Percentiles rank a stretch among this genome's conserved stretches.
These are phyloP conservation scores for Trematomus bernacchii DNA, from an alignment of 2,797 vertebrate genomes.

Conservation along the genomic window DNA sequence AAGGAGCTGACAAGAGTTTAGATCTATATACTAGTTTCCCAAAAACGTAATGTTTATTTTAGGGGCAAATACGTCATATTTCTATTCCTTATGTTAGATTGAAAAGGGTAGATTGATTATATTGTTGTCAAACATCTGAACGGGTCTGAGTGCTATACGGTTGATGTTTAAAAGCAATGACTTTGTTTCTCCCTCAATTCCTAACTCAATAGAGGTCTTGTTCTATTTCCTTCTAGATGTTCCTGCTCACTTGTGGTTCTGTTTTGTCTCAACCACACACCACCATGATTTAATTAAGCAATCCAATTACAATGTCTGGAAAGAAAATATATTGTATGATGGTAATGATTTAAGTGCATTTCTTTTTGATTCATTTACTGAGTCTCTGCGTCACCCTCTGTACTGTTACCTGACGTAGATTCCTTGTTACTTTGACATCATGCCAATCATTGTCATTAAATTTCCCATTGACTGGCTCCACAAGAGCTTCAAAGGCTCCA, in stretches of 20 bases:
- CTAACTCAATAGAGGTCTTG: constrained; percentile 38
- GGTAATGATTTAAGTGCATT: constrained; percentile 74
- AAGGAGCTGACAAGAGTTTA: not conserved
- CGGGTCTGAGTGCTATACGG: constrained; percentile 3
- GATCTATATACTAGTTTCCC: not conserved
- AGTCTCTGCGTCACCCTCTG: constrained; percentile 87
- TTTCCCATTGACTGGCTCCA: constrained; percentile 99
- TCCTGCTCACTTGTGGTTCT: constrained; percentile 90
- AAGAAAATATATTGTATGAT: constrained; percentile 68
- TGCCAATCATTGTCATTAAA: constrained; percentile 99
- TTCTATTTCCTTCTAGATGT: constrained; percentile 72
- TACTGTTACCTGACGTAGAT: constrained; percentile 99
- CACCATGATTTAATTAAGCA: constrained; percentile 61
- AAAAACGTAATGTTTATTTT: not conserved
- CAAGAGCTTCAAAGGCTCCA: constrained; percentile 99
- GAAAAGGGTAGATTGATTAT: not conserved
- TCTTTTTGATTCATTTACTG: constrained; percentile 64
- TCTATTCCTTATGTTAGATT: not conserved
- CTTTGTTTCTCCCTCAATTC: constrained; percentile 18
- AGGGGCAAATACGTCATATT: not conserved
- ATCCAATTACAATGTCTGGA: constrained; percentile 63
- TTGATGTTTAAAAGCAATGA: not conserved
- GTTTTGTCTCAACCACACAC: constrained; percentile 66
- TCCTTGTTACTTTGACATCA: constrained; percentile 99
- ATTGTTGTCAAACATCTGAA: constrained; percentile 19